These are phyloP conservation scores for Gyps fulvus DNA, from an alignment of 2,113 vertebrate genomes.

Conservation along the genomic window DNA sequence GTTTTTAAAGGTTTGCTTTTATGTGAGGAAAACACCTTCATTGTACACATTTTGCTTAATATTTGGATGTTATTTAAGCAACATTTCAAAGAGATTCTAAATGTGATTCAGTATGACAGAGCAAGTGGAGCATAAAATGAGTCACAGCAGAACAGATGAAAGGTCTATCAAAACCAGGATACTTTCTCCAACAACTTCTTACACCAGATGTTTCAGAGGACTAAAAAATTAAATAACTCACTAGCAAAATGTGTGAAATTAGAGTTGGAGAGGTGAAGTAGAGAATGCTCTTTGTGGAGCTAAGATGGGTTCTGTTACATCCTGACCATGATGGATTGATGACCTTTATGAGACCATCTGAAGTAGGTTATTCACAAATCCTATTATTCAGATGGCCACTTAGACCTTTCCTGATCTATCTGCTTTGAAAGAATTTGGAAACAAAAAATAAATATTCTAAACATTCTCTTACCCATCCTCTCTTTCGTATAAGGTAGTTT, in stretches of 20 bases:
- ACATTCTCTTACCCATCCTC: background rate
- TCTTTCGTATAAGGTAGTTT: background rate
- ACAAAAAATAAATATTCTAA: background rate
- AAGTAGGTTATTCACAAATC: constrained; percentile 15
- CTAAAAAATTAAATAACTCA: background rate
- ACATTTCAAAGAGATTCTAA: background rate
- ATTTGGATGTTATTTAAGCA: background rate
- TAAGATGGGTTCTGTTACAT: background rate
- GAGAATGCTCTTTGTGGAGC: background rate
- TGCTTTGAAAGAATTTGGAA: constrained; percentile 20
- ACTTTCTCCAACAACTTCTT: constrained; percentile 3
- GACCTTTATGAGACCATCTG: background rate
- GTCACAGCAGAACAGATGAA: constrained; percentile 17
- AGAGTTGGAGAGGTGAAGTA: background rate
- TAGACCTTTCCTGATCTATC: constrained; percentile 16
- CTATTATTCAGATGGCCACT: background rate
- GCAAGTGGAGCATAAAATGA: constrained; percentile 27
- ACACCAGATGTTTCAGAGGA: background rate
- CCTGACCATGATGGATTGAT: background rate
- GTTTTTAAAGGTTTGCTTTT: background rate
- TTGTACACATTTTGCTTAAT: background rate
- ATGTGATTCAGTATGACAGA: background rate
- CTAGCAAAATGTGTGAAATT: background rate
- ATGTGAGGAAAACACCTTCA: background rate
- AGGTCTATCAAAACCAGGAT: background rate